Percentiles rank a stretch among this genome's conserved stretches.
These are phyloP conservation scores for Aphodius sticticus DNA, from an alignment of 2,888 invertebrate species.

Conservation along the genomic window DNA sequence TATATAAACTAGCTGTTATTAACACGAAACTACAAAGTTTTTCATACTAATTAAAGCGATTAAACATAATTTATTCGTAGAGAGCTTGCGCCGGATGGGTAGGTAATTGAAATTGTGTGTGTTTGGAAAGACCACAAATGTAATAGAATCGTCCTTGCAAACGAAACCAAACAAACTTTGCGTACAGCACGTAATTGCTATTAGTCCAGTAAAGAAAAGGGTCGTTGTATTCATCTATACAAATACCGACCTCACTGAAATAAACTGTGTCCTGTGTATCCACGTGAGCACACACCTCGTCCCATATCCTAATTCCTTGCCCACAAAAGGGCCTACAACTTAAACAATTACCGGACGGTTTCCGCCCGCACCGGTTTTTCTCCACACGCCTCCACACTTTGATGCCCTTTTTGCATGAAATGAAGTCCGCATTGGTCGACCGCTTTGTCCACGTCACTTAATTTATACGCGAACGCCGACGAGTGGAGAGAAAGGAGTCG, in stretches of 20 bases:
- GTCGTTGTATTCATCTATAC: not conserved
- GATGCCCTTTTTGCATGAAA: constrained; percentile 4
- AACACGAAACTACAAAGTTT: too few relatives aligned
- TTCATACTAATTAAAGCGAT: too few relatives aligned
- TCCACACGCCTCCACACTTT: not conserved
- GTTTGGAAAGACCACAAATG: not conserved
- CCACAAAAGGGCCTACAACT: not conserved
- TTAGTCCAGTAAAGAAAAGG: not conserved
- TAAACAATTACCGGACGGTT: not conserved
- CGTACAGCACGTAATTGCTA: not conserved
- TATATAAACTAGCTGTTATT: too few relatives aligned
- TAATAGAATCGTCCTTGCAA: not conserved
- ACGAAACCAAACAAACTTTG: not conserved
- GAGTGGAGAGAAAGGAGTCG: not conserved
- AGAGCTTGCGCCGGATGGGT: not conserved
- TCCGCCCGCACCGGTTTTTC: not conserved
- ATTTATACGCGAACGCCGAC: not conserved
- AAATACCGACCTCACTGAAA: not conserved
- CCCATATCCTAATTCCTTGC: not conserved
- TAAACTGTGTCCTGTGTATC: not conserved
- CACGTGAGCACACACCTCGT: not conserved
- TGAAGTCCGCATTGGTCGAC: not conserved
- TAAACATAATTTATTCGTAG: too few relatives aligned
- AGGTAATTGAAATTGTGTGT: not conserved
- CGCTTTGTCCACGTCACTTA: constrained; percentile 4